Evolutionary conservation across 2,113 vertebrate genomes (phyloP).

Genomic region (Bufo gargarizans): DNA sequence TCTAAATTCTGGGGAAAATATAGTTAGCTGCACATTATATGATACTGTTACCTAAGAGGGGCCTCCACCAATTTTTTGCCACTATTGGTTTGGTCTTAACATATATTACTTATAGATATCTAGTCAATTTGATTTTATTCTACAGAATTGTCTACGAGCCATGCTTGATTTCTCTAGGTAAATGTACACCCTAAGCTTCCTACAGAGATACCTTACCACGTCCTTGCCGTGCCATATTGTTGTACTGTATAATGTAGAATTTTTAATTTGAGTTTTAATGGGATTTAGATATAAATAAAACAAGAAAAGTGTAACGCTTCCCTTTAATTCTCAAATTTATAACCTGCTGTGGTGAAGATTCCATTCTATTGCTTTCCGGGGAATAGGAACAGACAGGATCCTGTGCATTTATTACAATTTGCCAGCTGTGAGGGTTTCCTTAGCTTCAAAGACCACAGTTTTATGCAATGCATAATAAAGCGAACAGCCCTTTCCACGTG

Average conservation of each 20-base stretch:
- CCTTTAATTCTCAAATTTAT: neutral
- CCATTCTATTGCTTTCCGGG: neutral
- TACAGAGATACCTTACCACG: neutral
- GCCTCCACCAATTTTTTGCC: no score
- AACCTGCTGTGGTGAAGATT: neutral
- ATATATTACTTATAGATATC: no score
- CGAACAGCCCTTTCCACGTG: neutral
- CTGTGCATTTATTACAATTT: slow-evolving; percentile 16
- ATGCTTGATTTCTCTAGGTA: no score
- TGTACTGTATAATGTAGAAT: neutral
- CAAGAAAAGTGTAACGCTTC: neutral
- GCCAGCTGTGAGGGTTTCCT: neutral
- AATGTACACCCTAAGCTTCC: neutral
- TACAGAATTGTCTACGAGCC: no score
- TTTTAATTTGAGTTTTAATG: neutral
- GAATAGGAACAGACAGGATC: neutral
- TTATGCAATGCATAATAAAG: neutral
- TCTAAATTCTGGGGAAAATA: no score
- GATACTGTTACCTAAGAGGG: no score
- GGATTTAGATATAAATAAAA: neutral
- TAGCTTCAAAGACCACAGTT: slow-evolving; percentile 8
- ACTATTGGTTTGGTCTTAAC: no score
- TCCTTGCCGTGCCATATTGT: neutral
- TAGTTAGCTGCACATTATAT: no score
- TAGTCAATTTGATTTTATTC: no score